Percentiles rank a stretch among this genome's conserved stretches.
phyloP scores from a whole-genome alignment of 2,888 invertebrate genomes.

The Phortica okadai region DNA sequence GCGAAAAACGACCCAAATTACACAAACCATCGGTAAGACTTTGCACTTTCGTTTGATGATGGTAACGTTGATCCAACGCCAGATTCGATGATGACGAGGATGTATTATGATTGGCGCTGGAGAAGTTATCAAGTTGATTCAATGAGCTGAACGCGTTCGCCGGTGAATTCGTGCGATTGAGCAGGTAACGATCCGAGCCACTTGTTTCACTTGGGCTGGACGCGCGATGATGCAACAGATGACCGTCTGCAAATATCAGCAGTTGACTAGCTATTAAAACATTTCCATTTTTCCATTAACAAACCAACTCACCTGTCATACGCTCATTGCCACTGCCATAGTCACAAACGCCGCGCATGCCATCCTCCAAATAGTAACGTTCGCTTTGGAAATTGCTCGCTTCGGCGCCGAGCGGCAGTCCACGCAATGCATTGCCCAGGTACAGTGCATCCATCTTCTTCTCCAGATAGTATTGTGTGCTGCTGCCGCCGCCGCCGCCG shows the following conservation, averaged over 20 bases:
- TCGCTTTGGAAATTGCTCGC: conserved; percentile 75
- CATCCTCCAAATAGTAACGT: conserved; percentile 74
- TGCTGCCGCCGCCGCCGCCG: conserved; percentile 50
- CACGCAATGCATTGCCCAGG: conserved; percentile 73
- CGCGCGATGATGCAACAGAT: conserved; percentile 67
- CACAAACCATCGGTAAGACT: conserved; percentile 75
- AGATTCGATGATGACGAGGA: conserved; percentile 53
- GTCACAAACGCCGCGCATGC: conserved; percentile 60
- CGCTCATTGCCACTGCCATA: conserved; percentile 72
- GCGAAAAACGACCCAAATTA: conserved; percentile 78
- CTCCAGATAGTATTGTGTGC: conserved; percentile 73
- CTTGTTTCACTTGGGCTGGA: conserved; percentile 77
- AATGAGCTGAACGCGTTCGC: conserved; percentile 69
- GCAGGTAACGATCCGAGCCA: conserved; percentile 75
- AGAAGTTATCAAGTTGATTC: conserved; percentile 59
- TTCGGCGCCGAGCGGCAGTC: conserved; percentile 74
- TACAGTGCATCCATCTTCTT: conserved; percentile 76
- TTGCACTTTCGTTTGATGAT: conserved; percentile 73
- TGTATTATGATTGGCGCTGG: conserved; percentile 53
- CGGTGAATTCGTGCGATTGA: conserved; percentile 74
- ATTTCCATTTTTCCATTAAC: not conserved
- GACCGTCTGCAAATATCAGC: conserved; percentile 59
- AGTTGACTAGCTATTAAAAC: not conserved
- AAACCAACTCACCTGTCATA: conserved; percentile 63
- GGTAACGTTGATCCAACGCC: conserved; percentile 70